Conservation (phyloP, 1,140 invertebrate genomes). For the Thaumetopoea pityocampa region DNA sequence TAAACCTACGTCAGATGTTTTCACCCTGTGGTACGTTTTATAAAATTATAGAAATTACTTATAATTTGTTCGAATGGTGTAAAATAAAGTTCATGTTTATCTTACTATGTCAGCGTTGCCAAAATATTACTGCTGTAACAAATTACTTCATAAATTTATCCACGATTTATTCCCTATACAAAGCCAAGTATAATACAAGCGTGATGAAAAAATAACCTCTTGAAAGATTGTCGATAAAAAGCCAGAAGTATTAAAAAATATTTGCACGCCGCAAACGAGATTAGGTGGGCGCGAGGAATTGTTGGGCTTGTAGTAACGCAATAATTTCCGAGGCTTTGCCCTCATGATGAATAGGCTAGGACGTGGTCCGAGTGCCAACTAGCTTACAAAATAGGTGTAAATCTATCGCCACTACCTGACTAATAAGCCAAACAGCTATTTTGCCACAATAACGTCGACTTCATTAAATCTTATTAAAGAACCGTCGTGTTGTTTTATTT, state of each 20-base stretch:
- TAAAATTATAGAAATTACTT: no score
- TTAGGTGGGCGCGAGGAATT: constrained; percentile 32
- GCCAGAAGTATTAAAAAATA: constrained; percentile 19
- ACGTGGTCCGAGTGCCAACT: constrained; percentile 26
- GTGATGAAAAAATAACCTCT: neutral
- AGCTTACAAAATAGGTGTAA: constrained; percentile 18
- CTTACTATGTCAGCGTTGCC: no score
- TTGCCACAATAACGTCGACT: neutral
- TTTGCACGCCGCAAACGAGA: constrained; percentile 27
- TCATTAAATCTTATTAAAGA: no score
- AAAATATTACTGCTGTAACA: no score
- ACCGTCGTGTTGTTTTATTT: no score
- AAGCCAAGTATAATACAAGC: neutral
- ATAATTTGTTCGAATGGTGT: no score
- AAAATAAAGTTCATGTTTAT: no score
- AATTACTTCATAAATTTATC: no score
- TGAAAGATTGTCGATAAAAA: neutral
- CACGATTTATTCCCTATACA: neutral
- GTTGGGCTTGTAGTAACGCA: constrained; percentile 27
- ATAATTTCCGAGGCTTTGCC: constrained; percentile 25
- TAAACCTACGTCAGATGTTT: no score
- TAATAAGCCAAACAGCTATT: constrained; percentile 17
- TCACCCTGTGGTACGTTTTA: no score
- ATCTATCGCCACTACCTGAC: constrained; percentile 6
- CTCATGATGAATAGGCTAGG: constrained; percentile 34